Conservation (phyloP, 92 coral and sea anemone genomes). For the Bergia puertoricense region DNA sequence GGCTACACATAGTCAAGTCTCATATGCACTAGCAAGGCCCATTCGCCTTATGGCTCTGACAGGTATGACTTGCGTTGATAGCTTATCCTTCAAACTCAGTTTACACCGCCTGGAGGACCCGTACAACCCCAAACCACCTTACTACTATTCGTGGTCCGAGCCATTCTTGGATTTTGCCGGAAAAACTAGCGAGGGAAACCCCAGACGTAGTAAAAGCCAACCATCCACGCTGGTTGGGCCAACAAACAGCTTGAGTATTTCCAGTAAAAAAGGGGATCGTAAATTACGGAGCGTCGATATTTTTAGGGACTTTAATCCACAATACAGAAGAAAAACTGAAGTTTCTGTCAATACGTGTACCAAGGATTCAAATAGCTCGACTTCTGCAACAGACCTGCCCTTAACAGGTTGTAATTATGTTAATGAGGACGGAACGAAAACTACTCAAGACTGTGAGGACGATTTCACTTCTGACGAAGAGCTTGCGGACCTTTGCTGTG, state of each 20-base stretch:
- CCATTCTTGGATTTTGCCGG: constrained; percentile 88
- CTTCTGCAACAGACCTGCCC: constrained; percentile 64
- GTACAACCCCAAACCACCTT: constrained; percentile 63
- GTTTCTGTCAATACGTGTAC: constrained; percentile 19
- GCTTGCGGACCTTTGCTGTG: constrained; percentile 22
- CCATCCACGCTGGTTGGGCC: constrained; percentile 53
- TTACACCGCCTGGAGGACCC: constrained; percentile 76
- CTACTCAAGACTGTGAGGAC: constrained; percentile 15
- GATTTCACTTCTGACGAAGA: constrained; percentile 37
- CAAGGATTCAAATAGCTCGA: constrained; percentile 51
- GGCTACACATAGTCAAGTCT: background rate
- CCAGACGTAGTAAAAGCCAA: constrained; percentile 75
- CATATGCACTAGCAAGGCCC: constrained; percentile 1
- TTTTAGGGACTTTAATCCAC: constrained; percentile 27
- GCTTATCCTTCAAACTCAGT: constrained; percentile 66
- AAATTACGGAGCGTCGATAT: constrained; percentile 25
- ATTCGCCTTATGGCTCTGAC: constrained; percentile 69
- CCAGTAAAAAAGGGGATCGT: constrained; percentile 22
- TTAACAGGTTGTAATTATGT: constrained; percentile 64
- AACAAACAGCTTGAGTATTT: background rate
- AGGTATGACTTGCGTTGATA: constrained; percentile 76
- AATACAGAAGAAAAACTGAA: constrained; percentile 31
- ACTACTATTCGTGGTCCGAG: constrained; percentile 87
- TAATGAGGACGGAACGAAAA: constrained; percentile 38
- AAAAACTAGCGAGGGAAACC: constrained; percentile 58